These are phyloP conservation scores for Malaclemys terrapin DNA, from an alignment of 2,113 vertebrate species.

Conservation along the genomic window DNA sequence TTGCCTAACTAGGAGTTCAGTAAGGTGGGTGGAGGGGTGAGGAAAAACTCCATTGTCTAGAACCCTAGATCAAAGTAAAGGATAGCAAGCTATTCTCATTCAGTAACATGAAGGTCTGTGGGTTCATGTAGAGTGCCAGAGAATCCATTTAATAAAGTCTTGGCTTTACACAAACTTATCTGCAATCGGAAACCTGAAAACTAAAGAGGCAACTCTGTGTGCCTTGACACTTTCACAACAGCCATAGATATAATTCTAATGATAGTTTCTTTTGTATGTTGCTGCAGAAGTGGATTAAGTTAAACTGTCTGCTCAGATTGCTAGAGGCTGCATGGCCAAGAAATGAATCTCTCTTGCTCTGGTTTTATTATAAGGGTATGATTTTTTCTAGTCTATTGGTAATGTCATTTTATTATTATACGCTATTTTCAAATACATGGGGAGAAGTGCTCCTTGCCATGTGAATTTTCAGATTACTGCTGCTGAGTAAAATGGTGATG, in stretches of 20 bases:
- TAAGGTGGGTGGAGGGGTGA: fast-evolving
- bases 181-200: conserved; percentile 8
- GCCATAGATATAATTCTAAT: conserved; percentile 55
- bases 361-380: conserved; percentile 57
- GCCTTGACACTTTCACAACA: conserved; percentile 31
- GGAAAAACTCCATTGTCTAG: background rate
- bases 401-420: conserved; percentile 69
- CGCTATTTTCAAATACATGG: conserved; percentile 11
- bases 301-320: conserved; percentile 67
- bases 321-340: conserved; percentile 50
- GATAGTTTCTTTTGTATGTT: conserved; percentile 57
- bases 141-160: background rate
- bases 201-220: conserved; percentile 31
- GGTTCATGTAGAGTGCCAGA: background rate
- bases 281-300: conserved; percentile 63
- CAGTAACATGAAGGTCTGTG: background rate
- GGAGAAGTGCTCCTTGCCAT: conserved; percentile 30
- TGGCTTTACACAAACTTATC: conserved; percentile 19
- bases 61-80: fast-evolving
- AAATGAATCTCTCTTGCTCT: conserved; percentile 47
- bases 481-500: conserved; percentile 53
- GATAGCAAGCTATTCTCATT: background rate
- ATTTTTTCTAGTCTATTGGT: conserved; percentile 24
- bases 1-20: background rate
- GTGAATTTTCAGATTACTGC: conserved; percentile 43